These are phyloP conservation scores for Lerista edwardsae DNA, from an alignment of 2,797 vertebrate genomes.

Conservation along the genomic window DNA sequence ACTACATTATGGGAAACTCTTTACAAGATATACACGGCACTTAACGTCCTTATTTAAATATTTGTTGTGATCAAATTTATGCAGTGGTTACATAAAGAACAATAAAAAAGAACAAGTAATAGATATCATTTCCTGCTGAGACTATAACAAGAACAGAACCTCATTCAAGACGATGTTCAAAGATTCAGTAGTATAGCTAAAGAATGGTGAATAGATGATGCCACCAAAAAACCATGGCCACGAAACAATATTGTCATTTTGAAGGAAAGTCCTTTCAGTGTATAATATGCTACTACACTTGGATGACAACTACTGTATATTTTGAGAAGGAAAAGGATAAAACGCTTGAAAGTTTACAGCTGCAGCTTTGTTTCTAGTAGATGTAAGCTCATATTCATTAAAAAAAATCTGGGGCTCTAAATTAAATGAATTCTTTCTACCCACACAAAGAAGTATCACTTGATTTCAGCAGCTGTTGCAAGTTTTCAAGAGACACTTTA, in stretches of 20 bases:
- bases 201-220: neutral
- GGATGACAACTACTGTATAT: neutral
- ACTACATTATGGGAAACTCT: neutral
- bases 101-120: neutral
- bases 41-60: neutral
- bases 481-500: neutral
- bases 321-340: neutral
- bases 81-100: neutral
- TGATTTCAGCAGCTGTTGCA: neutral
- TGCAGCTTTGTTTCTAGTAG: too few species aligned
- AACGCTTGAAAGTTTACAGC: neutral
- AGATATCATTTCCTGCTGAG: neutral
- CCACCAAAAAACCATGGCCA: neutral
- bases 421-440: neutral
- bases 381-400: neutral
- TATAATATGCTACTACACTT: neutral
- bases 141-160: neutral
- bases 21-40: too few species aligned
- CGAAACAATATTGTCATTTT: neutral
- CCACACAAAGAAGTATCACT: neutral
- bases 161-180: neutral
- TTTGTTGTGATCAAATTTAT: neutral
- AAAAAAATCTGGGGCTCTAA: neutral
- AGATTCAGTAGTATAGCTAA: neutral
- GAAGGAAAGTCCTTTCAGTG: neutral